Conservation (phyloP, 2,797 vertebrate genomes). For the Coregonus ussuriensis region DNA sequence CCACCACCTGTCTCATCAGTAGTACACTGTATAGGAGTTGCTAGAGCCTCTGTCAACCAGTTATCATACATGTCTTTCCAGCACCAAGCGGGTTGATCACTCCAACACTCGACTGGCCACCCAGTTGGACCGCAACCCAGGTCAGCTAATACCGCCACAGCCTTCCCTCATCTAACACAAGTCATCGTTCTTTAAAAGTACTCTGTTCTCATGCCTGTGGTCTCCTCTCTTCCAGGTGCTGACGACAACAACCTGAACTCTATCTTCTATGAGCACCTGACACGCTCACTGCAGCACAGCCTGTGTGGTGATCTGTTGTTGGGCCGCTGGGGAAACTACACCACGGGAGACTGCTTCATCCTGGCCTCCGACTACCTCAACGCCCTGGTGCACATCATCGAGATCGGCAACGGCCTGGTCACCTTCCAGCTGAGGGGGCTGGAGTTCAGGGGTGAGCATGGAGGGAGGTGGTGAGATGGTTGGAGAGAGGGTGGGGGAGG, state of each 20-base stretch:
- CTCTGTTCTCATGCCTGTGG: neutral
- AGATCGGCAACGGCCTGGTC: constrained; percentile 95
- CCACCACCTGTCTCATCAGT: too few species aligned
- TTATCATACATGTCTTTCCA: constrained; percentile 34
- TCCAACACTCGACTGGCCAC: constrained; percentile 97
- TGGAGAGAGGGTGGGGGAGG: too few species aligned
- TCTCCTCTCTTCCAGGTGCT: constrained; percentile 75
- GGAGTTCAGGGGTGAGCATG: constrained; percentile 92
- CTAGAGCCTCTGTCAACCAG: constrained; percentile 15
- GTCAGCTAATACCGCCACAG: constrained; percentile 56
- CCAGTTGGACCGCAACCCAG: constrained; percentile 97
- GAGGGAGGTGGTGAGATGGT: too few species aligned
- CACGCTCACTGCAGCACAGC: constrained; percentile 95
- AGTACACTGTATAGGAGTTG: too few species aligned
- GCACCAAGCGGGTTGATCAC: constrained; percentile 97
- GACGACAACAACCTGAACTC: constrained; percentile 99
- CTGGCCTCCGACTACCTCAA: constrained; percentile 99
- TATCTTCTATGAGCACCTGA: constrained; percentile 98
- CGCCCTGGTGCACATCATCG: constrained; percentile 94
- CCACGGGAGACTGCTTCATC: constrained; percentile 97
- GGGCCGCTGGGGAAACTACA: constrained; percentile 96
- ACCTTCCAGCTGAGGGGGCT: constrained; percentile 98
- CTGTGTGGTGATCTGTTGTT: constrained; percentile 93
- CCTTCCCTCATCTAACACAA: neutral
- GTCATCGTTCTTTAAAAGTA: neutral